phyloP scores from a whole-genome alignment of 2,113 vertebrate genomes.

The Chunga burmeisteri region DNA sequence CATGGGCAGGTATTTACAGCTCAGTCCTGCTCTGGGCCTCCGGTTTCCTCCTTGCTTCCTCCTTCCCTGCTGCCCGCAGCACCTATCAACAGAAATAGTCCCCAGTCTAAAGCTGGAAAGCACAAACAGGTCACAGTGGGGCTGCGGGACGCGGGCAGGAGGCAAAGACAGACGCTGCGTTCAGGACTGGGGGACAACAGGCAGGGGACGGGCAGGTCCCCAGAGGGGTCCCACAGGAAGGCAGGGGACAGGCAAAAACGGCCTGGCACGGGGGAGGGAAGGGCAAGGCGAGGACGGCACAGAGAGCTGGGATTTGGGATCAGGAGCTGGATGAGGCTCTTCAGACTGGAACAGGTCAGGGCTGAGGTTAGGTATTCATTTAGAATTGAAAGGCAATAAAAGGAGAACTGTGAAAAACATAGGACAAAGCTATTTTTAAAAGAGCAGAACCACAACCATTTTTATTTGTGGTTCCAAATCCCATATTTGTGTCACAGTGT shows the following conservation, averaged over 20 bases:
- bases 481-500: constrained; percentile 55
- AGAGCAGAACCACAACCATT: constrained; percentile 54
- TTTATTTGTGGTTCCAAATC: constrained; percentile 58
- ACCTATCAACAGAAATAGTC: constrained; percentile 41
- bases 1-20: constrained; percentile 28
- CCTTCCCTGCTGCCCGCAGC: background rate
- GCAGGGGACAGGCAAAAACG: background rate
- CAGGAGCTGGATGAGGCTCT: background rate
- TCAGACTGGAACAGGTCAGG: background rate
- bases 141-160: background rate
- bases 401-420: constrained; percentile 37
- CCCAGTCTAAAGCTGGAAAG: constrained; percentile 46
- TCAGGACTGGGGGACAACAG: background rate
- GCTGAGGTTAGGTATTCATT: constrained; percentile 39
- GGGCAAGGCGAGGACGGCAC: background rate
- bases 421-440: constrained; percentile 69
- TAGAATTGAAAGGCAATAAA: constrained; percentile 56
- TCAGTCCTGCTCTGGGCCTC: background rate
- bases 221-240: background rate
- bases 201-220: background rate
- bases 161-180: background rate
- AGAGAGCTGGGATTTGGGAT: background rate
- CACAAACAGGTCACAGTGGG: constrained; percentile 9
- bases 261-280: background rate
- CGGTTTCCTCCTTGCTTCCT: constrained; percentile 30